These are phyloP conservation scores for Cinclus cinclus DNA, from an alignment of 2,113 vertebrate species.

Conservation along the genomic window DNA sequence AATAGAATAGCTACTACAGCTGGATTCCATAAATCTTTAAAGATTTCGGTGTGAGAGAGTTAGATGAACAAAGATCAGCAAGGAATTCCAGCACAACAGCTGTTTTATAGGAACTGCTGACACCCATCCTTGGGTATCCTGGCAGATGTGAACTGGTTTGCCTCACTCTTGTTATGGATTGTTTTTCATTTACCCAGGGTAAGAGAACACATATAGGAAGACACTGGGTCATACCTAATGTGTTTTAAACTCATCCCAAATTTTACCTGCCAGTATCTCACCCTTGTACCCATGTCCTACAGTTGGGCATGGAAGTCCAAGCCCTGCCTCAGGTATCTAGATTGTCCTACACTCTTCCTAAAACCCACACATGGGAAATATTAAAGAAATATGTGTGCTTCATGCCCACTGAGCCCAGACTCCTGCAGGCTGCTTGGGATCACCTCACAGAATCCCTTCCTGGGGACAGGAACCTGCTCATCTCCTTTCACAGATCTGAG, in stretches of 20 bases:
- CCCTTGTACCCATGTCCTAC: neutral
- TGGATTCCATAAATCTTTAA: neutral
- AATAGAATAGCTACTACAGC: neutral
- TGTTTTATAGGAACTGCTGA: neutral
- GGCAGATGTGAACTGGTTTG: neutral
- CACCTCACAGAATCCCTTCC: neutral
- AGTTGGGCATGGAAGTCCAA: neutral
- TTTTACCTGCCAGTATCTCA: neutral
- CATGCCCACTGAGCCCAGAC: accelerated
- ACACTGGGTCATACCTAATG: neutral
- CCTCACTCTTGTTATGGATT: neutral
- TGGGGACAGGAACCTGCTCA: neutral
- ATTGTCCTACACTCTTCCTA: neutral
- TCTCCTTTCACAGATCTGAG: neutral
- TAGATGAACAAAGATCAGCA: neutral
- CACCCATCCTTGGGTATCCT: neutral
- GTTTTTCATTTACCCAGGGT: neutral
- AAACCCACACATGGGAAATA: neutral
- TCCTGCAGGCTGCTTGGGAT: neutral
- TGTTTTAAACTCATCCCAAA: neutral
- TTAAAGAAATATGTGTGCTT: neutral
- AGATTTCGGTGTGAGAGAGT: neutral
- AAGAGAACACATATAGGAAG: neutral
- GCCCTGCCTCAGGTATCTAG: accelerated
- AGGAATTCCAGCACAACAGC: neutral